phyloP scores from a whole-genome alignment of 2,113 vertebrate species.

The Toxotes jaculatrix region DNA sequence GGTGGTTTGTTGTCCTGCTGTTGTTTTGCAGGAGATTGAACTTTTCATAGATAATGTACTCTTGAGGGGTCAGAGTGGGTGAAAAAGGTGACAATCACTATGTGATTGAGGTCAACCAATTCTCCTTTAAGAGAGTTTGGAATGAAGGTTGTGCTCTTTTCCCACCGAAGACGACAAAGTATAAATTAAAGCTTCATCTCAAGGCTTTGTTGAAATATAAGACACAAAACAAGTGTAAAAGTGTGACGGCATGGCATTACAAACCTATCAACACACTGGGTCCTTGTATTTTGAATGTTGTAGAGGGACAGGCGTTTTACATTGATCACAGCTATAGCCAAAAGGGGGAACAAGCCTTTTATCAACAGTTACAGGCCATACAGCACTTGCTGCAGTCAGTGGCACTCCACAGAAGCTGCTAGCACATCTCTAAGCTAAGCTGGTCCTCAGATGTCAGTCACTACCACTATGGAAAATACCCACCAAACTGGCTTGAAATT shows the following conservation, averaged over 20 bases:
- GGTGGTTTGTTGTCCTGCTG: background rate
- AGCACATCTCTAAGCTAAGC: no score
- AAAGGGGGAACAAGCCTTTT: no score
- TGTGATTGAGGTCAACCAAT: constrained; percentile 44
- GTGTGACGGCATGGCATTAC: constrained; percentile 5
- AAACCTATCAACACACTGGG: no score
- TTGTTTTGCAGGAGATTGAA: constrained; percentile 9
- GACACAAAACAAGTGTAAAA: constrained; percentile 7
- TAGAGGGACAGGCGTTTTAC: no score
- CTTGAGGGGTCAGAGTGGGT: constrained; percentile 8
- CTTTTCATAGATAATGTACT: constrained; percentile 31
- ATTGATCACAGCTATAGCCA: no score
- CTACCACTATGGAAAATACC: no score
- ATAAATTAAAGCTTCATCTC: constrained; percentile 31
- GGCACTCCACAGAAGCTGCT: no score
- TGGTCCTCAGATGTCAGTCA: no score
- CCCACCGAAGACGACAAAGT: background rate
- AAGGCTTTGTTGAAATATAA: background rate
- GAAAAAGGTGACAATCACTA: constrained; percentile 30
- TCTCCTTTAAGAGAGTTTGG: constrained; percentile 41
- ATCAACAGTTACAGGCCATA: no score
- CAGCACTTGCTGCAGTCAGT: no score
- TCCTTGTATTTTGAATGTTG: no score
- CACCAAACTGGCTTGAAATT: no score
- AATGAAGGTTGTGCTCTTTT: constrained; percentile 37